Conservation (phyloP, 1,140 invertebrate genomes). For the Mylabris phalerata region DNA sequence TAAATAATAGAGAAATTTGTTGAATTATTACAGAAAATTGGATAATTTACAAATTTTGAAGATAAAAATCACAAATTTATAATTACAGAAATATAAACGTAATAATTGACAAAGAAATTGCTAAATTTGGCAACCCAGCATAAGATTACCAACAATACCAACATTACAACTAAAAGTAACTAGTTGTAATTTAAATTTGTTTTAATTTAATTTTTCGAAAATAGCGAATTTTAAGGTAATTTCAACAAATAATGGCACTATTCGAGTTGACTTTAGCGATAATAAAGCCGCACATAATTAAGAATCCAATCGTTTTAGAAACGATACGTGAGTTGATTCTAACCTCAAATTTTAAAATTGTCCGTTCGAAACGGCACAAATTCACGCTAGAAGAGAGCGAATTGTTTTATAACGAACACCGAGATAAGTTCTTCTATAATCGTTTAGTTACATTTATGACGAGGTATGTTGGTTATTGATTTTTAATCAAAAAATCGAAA, state of each 20-base stretch:
- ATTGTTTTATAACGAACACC: conserved; percentile 78
- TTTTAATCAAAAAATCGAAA: conserved; percentile 1
- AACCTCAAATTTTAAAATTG: conserved; percentile 66
- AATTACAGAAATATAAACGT: too few species aligned
- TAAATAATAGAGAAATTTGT: too few species aligned
- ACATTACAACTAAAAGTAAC: background rate
- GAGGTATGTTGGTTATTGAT: conserved; percentile 48
- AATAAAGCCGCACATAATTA: conserved; percentile 66
- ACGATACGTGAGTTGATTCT: conserved; percentile 62
- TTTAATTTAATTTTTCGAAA: background rate
- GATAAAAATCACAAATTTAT: too few species aligned
- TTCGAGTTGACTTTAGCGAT: conserved; percentile 61
- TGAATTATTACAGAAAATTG: too few species aligned
- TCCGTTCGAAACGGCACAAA: conserved; percentile 58
- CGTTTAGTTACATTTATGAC: conserved; percentile 79
- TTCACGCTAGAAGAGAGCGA: conserved; percentile 59
- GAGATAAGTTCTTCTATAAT: conserved; percentile 81
- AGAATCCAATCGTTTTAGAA: conserved; percentile 58
- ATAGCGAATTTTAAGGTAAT: background rate
- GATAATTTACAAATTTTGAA: too few species aligned
- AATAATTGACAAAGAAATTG: too few species aligned
- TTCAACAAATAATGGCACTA: conserved; percentile 19
- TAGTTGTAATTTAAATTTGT: conserved; percentile 1
- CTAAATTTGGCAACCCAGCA: too few species aligned
- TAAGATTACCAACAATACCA: background rate